A percentile compares a stretch with the other conserved stretches of the same genome.
Evolutionary conservation across 2,888 invertebrate species (phyloP).

Genomic region (Leucozona laternaria): DNA sequence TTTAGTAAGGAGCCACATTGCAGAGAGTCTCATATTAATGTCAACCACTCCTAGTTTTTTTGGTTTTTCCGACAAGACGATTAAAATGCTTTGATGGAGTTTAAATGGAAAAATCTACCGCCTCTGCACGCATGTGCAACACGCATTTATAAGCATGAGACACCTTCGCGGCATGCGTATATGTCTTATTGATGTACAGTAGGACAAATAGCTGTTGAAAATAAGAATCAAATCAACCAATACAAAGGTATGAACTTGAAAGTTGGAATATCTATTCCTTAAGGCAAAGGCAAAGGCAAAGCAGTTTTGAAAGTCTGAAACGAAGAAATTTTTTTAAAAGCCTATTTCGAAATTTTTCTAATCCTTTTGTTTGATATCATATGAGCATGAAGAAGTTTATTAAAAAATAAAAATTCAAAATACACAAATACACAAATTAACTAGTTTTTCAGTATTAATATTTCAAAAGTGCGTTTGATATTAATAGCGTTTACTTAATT

Average conservation of each 20-base stretch:
- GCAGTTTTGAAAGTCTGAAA: too few species aligned
- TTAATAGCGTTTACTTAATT: too few species aligned
- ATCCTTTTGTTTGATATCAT: too few species aligned
- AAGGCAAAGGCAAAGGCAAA: too few species aligned
- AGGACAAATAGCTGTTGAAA: background rate
- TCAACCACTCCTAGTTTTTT: constrained; percentile 55
- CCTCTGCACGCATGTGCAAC: constrained; percentile 47
- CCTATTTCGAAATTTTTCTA: too few species aligned
- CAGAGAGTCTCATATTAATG: constrained; percentile 35
- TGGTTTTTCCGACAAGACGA: constrained; percentile 31
- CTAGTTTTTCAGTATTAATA: too few species aligned
- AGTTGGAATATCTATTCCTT: too few species aligned
- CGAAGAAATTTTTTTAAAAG: too few species aligned
- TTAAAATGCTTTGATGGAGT: constrained; percentile 48
- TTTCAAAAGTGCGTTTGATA: background rate
- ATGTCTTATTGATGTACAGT: background rate
- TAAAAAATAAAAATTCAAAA: too few species aligned
- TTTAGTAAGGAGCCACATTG: constrained; percentile 29
- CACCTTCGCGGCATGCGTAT: constrained; percentile 38
- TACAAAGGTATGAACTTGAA: too few species aligned
- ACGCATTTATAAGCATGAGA: constrained; percentile 51
- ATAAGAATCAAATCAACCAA: background rate
- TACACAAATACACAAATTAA: too few species aligned
- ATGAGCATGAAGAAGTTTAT: too few species aligned
- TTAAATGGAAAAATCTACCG: constrained; percentile 11